phyloP scores from a whole-genome alignment of 2,113 vertebrate genomes.

The Protobothrops flavoviridis region DNA sequence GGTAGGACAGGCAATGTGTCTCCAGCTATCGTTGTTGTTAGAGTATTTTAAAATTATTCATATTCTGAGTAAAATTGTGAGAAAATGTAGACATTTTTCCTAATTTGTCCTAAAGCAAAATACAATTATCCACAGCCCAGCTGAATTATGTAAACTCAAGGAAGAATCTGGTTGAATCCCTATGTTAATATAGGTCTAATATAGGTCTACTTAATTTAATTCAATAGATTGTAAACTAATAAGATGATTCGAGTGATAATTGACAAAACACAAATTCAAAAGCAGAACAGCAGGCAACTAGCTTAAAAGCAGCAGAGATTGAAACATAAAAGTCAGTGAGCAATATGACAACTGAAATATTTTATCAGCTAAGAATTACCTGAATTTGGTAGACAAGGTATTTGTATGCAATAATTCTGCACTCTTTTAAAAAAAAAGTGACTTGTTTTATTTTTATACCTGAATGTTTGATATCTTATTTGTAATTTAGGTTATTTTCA shows the following conservation, averaged over 20 bases:
- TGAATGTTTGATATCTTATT: neutral
- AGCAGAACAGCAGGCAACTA: neutral
- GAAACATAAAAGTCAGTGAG: neutral
- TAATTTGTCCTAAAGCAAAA: neutral
- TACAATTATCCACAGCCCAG: neutral
- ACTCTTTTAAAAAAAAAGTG: neutral
- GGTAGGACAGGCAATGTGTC: neutral
- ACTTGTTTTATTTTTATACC: neutral
- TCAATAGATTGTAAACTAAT: neutral
- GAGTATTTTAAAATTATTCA: neutral
- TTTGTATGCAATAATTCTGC: neutral
- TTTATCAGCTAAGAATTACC: neutral
- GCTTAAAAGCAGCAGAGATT: neutral
- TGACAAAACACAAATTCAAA: neutral
- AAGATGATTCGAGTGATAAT: neutral
- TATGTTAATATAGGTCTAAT: neutral
- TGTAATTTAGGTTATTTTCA: neutral
- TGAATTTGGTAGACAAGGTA: neutral
- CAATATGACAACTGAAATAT: neutral
- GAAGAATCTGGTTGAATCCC: neutral
- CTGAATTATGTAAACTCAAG: neutral
- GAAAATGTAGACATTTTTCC: neutral
- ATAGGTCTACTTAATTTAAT: neutral
- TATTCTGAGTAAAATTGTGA: neutral
- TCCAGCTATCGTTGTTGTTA: neutral